Evolutionary conservation across 2,797 vertebrate species (phyloP), one percentile per base, ranked within the genome.

Genomic region (Leontopithecus rosalia): DNA sequence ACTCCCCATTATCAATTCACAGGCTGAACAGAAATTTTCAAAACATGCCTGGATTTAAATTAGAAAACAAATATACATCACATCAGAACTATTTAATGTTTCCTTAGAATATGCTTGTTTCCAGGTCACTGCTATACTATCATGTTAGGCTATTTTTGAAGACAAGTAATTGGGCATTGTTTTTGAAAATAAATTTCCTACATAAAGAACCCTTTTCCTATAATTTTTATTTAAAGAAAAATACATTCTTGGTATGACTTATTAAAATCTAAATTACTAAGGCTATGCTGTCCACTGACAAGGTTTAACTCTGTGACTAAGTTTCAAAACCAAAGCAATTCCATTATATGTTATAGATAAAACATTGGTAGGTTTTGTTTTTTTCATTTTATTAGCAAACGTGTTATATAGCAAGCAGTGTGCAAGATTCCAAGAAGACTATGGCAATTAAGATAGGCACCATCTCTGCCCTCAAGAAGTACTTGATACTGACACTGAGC

Each of bases 191-290:
- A 96, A 73, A 91, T 55, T 30, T 85, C 50, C n/a, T 88, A 81
- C 46, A 77, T 81, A 64, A 91, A 91, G 6, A 58, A 72, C 90
- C 80, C 2, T 89, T 64, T 64, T 24, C 36, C 11, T 52, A 33
- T 76, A 76, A 36, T 94, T 91, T 90, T 77, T 52, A 81, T 64
- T 67, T 86, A 94, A 77, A 20, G 10, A 70, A 93, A 96, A 87
- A 64, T 10, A 80, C 50, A 91, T 52, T 89, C 39, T 41, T 41
- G 26, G 36, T 77, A 64, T 94, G 58, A 88, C 3, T 91, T 91
- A 92, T 10, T 33, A 80, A 94, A 90, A 92, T 76, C 58, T 55
- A 89, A 95, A 94, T 81, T 88, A 90, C 36, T 84, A 86, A 92
- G 75, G n/a, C n/a, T 84, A 33, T 87, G 15, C 2, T 72, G 50